phyloP scores from a whole-genome alignment of 2,888 invertebrate species.

The Neoitamus cyanurus region DNA sequence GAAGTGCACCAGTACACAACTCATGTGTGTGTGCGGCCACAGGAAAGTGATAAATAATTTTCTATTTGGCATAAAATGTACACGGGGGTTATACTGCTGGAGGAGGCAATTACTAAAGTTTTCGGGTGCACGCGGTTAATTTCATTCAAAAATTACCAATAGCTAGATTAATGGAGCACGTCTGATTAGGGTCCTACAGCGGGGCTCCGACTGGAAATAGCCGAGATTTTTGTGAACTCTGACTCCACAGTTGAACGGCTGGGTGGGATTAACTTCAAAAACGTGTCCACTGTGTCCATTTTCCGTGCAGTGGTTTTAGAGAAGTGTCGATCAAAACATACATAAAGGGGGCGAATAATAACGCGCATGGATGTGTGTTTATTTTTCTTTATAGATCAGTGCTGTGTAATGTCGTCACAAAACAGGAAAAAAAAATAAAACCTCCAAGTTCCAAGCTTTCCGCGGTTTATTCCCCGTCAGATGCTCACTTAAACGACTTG shows the following conservation, averaged over 20 bases:
- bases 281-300: not conserved
- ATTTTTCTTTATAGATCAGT: constrained; percentile 33
- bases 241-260: not conserved
- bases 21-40: not conserved
- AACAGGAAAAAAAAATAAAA: not conserved
- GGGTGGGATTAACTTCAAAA: constrained; percentile 9
- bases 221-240: not conserved
- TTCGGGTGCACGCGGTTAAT: not conserved
- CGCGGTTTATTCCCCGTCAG: constrained; percentile 21
- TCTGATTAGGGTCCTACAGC: not conserved
- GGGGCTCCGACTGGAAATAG: not conserved
- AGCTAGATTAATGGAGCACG: not conserved
- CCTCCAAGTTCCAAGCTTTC: constrained; percentile 27
- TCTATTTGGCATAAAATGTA: constrained; percentile 17
- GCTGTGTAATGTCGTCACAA: constrained; percentile 19
- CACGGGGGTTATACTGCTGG: not conserved
- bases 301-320: not conserved
- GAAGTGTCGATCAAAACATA: constrained; percentile 19
- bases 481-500: constrained; percentile 21
- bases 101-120: not conserved
- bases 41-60: constrained; percentile 10
- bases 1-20: not conserved
- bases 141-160: not conserved
- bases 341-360: constrained; percentile 1
- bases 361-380: constrained; percentile 14